These are phyloP conservation scores for Ateles fusciceps DNA, from an alignment of 2,797 vertebrate genomes.

Conservation along the genomic window DNA sequence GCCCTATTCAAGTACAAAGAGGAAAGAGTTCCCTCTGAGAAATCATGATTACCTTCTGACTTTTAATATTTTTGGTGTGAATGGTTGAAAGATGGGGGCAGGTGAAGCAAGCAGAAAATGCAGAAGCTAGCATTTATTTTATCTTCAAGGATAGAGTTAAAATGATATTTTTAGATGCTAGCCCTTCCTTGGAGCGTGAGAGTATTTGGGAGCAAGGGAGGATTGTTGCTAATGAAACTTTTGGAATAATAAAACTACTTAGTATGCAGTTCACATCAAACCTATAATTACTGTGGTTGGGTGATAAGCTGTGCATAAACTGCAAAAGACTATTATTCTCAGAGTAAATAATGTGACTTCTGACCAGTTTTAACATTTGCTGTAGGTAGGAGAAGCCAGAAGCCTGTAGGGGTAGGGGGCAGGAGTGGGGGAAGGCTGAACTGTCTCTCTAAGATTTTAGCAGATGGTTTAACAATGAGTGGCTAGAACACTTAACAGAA, in stretches of 20 bases:
- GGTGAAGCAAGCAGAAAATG: not conserved
- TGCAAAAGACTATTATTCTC: not conserved
- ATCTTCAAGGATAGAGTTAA: not conserved
- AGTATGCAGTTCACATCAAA: not conserved
- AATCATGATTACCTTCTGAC: not conserved
- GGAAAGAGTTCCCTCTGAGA: not conserved
- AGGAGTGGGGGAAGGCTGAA: not conserved
- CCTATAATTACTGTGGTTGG: not conserved
- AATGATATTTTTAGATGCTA: conserved; percentile 15
- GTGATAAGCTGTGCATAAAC: conserved; percentile 10
- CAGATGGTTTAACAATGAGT: not conserved
- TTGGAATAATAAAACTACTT: conserved; percentile 42
- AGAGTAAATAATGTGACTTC: conserved; percentile 29
- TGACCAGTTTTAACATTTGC: not conserved
- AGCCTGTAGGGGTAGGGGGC: not conserved
- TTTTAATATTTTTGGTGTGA: not conserved
- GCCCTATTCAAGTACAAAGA: not conserved
- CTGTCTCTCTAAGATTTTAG: not conserved
- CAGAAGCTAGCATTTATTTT: not conserved
- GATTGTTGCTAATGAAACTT: conserved; percentile 14
- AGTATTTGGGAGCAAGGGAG: not conserved
- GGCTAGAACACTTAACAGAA: not conserved
- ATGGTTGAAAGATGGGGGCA: not conserved
- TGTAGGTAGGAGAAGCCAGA: not conserved
- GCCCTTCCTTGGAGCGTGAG: not conserved